A percentile compares a stretch with the other conserved stretches of the same genome.
These are phyloP conservation scores for Trematomus bernacchii DNA, from an alignment of 2,797 vertebrate species.

Conservation along the genomic window DNA sequence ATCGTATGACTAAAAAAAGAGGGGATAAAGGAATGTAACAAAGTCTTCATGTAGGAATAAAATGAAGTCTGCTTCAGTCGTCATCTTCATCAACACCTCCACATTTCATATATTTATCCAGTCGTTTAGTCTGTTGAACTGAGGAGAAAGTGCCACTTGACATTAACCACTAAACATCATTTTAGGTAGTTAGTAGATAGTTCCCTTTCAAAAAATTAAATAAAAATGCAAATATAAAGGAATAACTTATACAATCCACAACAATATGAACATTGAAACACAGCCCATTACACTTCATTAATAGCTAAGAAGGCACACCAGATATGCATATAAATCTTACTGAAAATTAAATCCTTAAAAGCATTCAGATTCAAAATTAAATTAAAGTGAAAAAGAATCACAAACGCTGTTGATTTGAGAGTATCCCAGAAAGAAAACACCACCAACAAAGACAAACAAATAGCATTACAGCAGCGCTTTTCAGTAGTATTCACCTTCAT, in stretches of 20 bases:
- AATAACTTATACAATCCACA: constrained; percentile 27
- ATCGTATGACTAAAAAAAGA: neutral
- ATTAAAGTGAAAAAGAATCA: neutral
- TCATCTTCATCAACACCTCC: neutral
- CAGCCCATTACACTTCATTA: constrained; percentile 15
- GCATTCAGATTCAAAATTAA: constrained; percentile 18
- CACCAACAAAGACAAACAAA: constrained; percentile 6
- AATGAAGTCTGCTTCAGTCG: neutral
- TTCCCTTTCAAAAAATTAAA: constrained; percentile 7
- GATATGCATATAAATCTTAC: constrained; percentile 21
- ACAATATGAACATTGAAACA: constrained; percentile 3
- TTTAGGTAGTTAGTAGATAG: constrained; percentile 26
- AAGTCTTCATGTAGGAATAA: constrained; percentile 7
- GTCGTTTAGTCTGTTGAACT: neutral
- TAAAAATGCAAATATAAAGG: constrained; percentile 20
- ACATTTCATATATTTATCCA: neutral
- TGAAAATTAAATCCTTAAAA: constrained; percentile 22
- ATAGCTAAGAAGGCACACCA: constrained; percentile 67
- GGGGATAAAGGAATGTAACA: constrained; percentile 13
- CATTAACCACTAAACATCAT: neutral
- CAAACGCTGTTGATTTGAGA: constrained; percentile 19
- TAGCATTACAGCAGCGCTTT: constrained; percentile 38
- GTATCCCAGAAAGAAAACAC: constrained; percentile 9
- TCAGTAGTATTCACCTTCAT: constrained; percentile 32
- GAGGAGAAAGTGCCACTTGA: neutral